Evolutionary conservation across 2,888 invertebrate genomes (phyloP).

Genomic region (Oxyteleia sp.): DNA sequence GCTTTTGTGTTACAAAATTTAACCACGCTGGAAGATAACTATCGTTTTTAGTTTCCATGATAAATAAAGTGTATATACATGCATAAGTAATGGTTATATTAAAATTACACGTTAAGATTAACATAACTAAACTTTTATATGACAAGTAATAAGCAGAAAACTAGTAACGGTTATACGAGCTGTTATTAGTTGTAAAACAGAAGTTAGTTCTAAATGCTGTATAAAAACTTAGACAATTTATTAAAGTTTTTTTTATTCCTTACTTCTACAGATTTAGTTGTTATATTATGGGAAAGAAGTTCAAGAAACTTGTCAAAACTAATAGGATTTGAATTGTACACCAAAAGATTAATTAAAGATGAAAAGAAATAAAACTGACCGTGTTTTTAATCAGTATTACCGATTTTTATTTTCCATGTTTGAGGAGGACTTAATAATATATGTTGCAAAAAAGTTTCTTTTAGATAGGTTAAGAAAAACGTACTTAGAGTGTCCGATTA

Average conservation of each 20-base stretch:
- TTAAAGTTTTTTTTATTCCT: not conserved
- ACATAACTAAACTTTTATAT: not conserved
- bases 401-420: no score
- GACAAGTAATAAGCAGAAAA: not conserved
- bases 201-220: constrained; percentile 8
- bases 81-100: not conserved
- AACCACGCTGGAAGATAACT: not conserved
- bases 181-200: constrained; percentile 3
- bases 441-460: no score
- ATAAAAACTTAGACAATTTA: constrained; percentile 8
- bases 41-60: not conserved
- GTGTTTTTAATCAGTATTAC: not conserved
- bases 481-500: no score
- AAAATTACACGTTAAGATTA: not conserved
- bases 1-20: not conserved
- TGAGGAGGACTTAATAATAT: no score
- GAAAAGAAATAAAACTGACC: not conserved
- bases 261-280: not conserved
- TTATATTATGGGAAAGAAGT: not conserved
- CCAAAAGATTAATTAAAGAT: not conserved
- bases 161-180: not conserved
- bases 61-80: not conserved
- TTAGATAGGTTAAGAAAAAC: no score
- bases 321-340: not conserved
- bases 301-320: not conserved